Percentiles rank a stretch among this genome's conserved stretches.
Conservation (phyloP, 2,797 vertebrate species). For the Australoheros facetus region DNA sequence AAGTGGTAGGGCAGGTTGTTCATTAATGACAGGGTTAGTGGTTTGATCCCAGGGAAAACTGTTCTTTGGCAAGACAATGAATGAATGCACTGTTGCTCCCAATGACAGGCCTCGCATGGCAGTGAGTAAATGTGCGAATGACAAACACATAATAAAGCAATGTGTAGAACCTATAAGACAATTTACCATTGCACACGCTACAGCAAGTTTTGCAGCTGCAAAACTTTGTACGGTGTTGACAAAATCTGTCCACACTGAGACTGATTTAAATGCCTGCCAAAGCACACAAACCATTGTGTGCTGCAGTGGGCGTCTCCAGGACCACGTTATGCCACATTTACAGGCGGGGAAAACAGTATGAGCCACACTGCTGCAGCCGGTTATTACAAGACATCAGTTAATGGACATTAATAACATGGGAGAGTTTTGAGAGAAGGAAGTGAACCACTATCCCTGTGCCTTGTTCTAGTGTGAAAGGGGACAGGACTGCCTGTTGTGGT, state of each 20-base stretch:
- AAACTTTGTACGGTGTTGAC: not conserved
- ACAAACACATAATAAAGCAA: too few relatives aligned
- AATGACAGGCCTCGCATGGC: not conserved
- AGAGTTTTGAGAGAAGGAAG: not conserved
- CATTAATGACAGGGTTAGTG: not conserved
- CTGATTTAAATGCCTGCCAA: not conserved
- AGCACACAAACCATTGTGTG: not conserved
- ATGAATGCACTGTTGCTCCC: not conserved
- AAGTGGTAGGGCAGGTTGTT: not conserved
- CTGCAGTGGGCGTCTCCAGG: not conserved
- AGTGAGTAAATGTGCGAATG: too few relatives aligned
- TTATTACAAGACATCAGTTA: not conserved
- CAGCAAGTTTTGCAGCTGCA: not conserved
- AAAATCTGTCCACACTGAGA: not conserved
- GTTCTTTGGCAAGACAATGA: not conserved
- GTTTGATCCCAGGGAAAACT: not conserved
- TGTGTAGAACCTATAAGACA: not conserved
- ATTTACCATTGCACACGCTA: not conserved
- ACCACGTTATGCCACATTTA: not conserved
- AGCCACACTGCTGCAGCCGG: not conserved
- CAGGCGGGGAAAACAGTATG: not conserved
- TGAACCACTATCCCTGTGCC: not conserved
- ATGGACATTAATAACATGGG: not conserved
- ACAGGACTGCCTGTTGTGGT: conserved; percentile 11
- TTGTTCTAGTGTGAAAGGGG: not conserved